These are phyloP conservation scores for Sarcophaga caerulescens DNA, from an alignment of 2,888 invertebrate species.

Conservation along the genomic window DNA sequence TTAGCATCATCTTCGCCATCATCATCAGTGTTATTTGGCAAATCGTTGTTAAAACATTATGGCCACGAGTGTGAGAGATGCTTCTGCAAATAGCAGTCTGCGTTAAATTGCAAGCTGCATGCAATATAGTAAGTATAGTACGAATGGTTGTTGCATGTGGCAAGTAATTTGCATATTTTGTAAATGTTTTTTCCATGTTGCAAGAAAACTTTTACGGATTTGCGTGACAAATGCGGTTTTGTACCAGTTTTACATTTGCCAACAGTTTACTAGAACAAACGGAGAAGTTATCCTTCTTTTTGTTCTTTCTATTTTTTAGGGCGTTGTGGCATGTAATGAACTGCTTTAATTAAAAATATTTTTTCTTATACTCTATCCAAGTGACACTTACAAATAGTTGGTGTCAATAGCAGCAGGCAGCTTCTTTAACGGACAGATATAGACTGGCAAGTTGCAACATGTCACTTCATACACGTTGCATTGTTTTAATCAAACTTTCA, in stretches of 20 bases:
- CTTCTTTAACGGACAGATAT: neutral
- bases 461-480: conserved; percentile 21
- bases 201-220: conserved; percentile 34
- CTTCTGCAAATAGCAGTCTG: neutral
- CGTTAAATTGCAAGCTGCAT: neutral
- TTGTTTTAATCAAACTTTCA: neutral
- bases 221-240: conserved; percentile 68
- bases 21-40: conserved; percentile 54
- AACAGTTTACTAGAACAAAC: conserved; percentile 12
- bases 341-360: conserved; percentile 22
- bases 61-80: neutral
- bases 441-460: conserved; percentile 8
- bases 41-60: conserved; percentile 50
- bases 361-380: conserved; percentile 13
- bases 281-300: neutral
- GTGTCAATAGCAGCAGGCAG: conserved; percentile 61
- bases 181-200: conserved; percentile 43
- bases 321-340: conserved; percentile 48
- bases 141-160: neutral
- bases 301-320: conserved; percentile 42
- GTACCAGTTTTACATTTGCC: conserved; percentile 56
- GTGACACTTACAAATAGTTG: conserved; percentile 71
- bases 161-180: conserved; percentile 61
- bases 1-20: neutral
- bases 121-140: neutral